phyloP scores from a whole-genome alignment of 2,113 vertebrate genomes.

The Boulengerochromis microlepis region DNA sequence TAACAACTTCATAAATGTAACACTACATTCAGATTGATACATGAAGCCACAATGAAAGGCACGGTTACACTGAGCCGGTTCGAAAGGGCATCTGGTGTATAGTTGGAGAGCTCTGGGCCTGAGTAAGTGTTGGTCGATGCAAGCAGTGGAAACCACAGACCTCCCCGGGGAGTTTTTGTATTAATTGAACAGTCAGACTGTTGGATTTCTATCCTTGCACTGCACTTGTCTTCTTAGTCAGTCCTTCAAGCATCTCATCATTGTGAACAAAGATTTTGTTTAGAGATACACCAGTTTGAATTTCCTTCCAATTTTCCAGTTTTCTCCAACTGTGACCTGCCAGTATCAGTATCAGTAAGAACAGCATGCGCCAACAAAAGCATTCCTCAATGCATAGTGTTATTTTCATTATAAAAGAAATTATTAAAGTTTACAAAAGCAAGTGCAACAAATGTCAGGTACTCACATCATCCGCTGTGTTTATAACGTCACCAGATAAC shows the following conservation, averaged over 20 bases:
- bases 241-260: neutral
- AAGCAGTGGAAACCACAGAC: neutral
- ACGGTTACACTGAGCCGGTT: neutral
- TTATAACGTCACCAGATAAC: neutral
- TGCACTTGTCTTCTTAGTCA: neutral
- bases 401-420: neutral
- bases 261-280: neutral
- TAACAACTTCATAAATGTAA: neutral
- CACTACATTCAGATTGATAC: neutral
- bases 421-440: neutral
- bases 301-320: neutral
- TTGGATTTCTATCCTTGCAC: slow-evolving; percentile 7
- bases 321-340: neutral
- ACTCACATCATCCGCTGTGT: neutral
- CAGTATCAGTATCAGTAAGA: neutral
- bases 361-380: neutral
- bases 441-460: neutral
- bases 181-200: slow-evolving; percentile 46
- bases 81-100: neutral
- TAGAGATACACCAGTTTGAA: neutral
- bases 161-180: slow-evolving; percentile 24
- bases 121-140: slow-evolving; percentile 36
- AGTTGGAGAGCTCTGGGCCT: neutral
- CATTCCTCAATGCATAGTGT: neutral
- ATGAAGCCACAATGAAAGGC: neutral